Conservation (phyloP, 2,888 invertebrate species). For the Beris morrisii region DNA sequence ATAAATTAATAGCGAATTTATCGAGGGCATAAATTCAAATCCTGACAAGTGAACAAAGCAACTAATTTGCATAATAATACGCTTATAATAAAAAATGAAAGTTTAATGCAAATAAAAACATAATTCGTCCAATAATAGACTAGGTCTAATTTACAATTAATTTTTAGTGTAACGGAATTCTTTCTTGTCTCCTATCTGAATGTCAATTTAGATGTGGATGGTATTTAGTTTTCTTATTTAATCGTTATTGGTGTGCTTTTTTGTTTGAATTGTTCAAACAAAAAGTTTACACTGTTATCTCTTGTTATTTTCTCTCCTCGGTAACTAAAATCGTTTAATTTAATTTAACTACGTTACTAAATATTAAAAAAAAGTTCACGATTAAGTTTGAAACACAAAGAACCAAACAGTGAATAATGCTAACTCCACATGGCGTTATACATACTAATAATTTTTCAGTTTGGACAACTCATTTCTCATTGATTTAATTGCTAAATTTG, state of each 20-base stretch:
- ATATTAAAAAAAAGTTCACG: not conserved
- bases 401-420: too few species aligned
- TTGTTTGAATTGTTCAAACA: conserved; percentile 30
- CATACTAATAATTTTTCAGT: too few species aligned
- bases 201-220: conserved; percentile 27
- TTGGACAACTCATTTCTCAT: too few species aligned
- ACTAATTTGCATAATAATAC: conserved; percentile 27
- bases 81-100: conserved; percentile 19
- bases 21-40: conserved; percentile 2
- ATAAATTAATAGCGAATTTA: not conserved
- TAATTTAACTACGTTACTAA: not conserved
- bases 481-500: too few species aligned
- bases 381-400: not conserved
- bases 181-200: conserved; percentile 24
- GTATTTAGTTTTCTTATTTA: conserved; percentile 10
- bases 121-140: conserved; percentile 19
- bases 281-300: conserved; percentile 28
- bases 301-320: not conserved
- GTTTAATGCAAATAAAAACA: conserved; percentile 7
- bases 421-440: too few species aligned
- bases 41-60: conserved; percentile 28
- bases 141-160: conserved; percentile 12
- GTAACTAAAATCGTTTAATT: not conserved
- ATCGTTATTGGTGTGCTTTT: conserved; percentile 22
- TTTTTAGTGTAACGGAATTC: not conserved